Evolutionary conservation across 2,113 vertebrate genomes (phyloP).

Genomic region (Xiphias gladius): DNA sequence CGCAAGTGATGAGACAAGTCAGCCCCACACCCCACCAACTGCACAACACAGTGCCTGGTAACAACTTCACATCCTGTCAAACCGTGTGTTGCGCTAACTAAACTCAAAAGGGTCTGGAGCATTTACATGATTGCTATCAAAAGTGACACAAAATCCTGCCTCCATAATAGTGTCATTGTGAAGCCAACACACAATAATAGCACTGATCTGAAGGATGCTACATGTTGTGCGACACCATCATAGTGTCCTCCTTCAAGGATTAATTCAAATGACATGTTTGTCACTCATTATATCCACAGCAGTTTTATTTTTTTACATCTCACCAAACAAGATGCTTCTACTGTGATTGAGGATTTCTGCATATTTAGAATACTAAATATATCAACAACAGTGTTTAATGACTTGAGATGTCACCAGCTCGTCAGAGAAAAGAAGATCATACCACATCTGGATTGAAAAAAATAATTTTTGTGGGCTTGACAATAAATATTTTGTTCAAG

Average conservation of each 20-base stretch:
- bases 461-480: neutral
- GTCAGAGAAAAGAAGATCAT: neutral
- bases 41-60: constrained; percentile 31
- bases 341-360: neutral
- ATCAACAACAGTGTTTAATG: neutral
- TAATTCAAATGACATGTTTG: constrained; percentile 3
- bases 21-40: constrained; percentile 49
- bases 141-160: constrained; percentile 48
- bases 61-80: constrained; percentile 67
- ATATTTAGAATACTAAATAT: constrained; percentile 9
- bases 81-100: constrained; percentile 40
- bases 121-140: constrained; percentile 46
- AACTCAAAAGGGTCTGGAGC: constrained; percentile 51
- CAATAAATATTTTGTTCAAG: too few relatives aligned
- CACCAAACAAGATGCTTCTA: neutral
- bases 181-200: constrained; percentile 18
- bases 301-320: constrained; percentile 2
- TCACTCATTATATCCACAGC: constrained; percentile 1
- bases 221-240: constrained; percentile 17
- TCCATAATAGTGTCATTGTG: constrained; percentile 26
- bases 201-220: constrained; percentile 20
- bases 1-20: constrained; percentile 61
- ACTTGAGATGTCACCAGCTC: too few relatives aligned
- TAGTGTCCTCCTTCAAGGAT: neutral
- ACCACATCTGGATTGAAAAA: neutral